A percentile compares a stretch with the other conserved stretches of the same genome.
phyloP scores from a whole-genome alignment of 2,797 vertebrate genomes.

The Coluber constrictor region DNA sequence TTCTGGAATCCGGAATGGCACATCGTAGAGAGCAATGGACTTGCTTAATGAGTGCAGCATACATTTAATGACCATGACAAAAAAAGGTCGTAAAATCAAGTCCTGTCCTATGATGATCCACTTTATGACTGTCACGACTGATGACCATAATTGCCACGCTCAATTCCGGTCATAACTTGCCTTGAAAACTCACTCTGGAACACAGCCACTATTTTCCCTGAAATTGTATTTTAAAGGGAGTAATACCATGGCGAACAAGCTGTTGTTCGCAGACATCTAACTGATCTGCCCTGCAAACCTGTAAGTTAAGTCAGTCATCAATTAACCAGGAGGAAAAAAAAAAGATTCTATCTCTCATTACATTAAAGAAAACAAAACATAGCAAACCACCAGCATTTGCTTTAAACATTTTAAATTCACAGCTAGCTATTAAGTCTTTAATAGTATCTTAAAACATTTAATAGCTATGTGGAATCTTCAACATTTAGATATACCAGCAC shows the following conservation, averaged over 20 bases:
- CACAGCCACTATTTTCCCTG: background rate
- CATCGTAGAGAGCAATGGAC: background rate
- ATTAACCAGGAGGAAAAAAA: background rate
- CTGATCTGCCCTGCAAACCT: background rate
- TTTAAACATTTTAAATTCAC: constrained; percentile 13
- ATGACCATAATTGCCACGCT: background rate
- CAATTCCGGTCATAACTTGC: background rate
- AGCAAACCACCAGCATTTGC: background rate
- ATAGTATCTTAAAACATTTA: constrained; percentile 35
- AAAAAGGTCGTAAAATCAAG: background rate
- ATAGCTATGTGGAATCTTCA: constrained; percentile 17
- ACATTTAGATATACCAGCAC: constrained; percentile 18
- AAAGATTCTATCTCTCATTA: background rate
- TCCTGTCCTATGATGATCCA: background rate
- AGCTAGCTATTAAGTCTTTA: constrained; percentile 26
- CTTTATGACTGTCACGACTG: background rate
- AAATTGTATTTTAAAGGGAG: background rate
- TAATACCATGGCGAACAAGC: background rate
- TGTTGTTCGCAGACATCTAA: background rate
- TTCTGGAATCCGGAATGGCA: background rate
- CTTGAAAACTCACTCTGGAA: background rate
- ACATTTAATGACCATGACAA: background rate
- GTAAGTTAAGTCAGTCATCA: constrained; percentile 7
- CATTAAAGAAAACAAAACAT: background rate
- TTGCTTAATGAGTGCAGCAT: background rate